phyloP scores from a whole-genome alignment of 2,888 invertebrate genomes.

The Myopa testacea region DNA sequence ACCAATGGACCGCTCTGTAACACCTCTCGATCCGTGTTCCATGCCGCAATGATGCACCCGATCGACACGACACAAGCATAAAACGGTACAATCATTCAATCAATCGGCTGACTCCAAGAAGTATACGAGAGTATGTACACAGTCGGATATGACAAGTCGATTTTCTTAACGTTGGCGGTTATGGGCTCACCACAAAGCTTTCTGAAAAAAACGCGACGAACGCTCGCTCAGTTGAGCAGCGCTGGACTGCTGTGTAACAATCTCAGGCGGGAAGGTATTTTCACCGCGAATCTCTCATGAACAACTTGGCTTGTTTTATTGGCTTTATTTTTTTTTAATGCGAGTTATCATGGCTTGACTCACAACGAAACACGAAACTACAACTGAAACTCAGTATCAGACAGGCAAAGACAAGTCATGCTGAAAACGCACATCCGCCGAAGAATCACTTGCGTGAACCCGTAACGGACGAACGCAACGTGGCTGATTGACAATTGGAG shows the following conservation, averaged over 20 bases:
- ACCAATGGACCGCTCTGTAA: constrained; percentile 10
- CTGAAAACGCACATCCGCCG: constrained; percentile 51
- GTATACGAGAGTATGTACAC: background rate
- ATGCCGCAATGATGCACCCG: constrained; percentile 16
- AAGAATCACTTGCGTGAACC: constrained; percentile 25
- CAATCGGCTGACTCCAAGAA: constrained; percentile 19
- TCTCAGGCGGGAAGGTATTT: background rate
- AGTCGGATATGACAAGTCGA: constrained; percentile 32
- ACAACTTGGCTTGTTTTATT: constrained; percentile 2
- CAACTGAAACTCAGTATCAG: constrained; percentile 25
- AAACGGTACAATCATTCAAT: constrained; percentile 33
- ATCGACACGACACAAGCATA: constrained; percentile 33
- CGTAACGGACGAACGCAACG: constrained; percentile 20
- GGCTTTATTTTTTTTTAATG: background rate
- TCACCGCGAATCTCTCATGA: constrained; percentile 37
- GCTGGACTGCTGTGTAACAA: no score
- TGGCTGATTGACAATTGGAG: constrained; percentile 57
- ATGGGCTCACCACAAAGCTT: constrained; percentile 32
- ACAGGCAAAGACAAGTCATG: constrained; percentile 44
- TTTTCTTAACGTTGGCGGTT: constrained; percentile 33
- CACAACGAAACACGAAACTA: constrained; percentile 47
- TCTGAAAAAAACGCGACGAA: constrained; percentile 15
- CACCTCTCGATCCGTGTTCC: constrained; percentile 27
- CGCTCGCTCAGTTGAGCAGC: constrained; percentile 14
- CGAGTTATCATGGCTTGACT: background rate